Conservation (phyloP, 2,797 vertebrate species). For the Sebastes taczanowskii region DNA sequence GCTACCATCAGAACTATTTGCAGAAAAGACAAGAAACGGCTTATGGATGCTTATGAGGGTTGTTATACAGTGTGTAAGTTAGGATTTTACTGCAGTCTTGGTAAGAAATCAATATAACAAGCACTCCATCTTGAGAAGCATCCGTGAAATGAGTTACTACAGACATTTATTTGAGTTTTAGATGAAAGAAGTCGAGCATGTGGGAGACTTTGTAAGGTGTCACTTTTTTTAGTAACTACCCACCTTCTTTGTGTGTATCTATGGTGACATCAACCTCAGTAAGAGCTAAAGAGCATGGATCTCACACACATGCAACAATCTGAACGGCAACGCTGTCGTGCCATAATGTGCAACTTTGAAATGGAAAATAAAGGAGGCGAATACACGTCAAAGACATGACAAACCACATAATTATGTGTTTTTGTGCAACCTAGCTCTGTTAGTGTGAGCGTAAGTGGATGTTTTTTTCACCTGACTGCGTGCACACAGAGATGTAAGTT, state of each 20-base stretch:
- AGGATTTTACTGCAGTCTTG: background rate
- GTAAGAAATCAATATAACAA: background rate
- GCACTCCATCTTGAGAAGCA: background rate
- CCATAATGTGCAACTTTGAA: constrained; percentile 13
- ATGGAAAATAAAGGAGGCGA: constrained; percentile 4
- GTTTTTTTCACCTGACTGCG: constrained; percentile 13
- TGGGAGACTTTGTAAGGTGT: constrained; percentile 54
- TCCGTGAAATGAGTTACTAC: constrained; percentile 5
- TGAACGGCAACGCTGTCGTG: background rate
- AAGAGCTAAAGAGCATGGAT: constrained; percentile 60
- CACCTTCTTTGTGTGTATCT: constrained; percentile 73
- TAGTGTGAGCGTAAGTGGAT: background rate
- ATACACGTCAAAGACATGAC: background rate
- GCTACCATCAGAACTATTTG: background rate
- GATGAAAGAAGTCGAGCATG: constrained; percentile 47
- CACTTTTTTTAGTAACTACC: constrained; percentile 64
- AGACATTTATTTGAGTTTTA: constrained; percentile 29
- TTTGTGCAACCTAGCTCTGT: background rate
- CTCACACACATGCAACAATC: constrained; percentile 1
- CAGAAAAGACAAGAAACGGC: background rate
- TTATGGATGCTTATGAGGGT: background rate
- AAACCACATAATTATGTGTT: constrained; percentile 14
- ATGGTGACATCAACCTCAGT: constrained; percentile 75
- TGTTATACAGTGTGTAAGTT: background rate
- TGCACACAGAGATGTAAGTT: constrained; percentile 8